Base-by-base conservation (phyloP, 2,797 vertebrate genomes). In the Tangara arthus region DNA sequence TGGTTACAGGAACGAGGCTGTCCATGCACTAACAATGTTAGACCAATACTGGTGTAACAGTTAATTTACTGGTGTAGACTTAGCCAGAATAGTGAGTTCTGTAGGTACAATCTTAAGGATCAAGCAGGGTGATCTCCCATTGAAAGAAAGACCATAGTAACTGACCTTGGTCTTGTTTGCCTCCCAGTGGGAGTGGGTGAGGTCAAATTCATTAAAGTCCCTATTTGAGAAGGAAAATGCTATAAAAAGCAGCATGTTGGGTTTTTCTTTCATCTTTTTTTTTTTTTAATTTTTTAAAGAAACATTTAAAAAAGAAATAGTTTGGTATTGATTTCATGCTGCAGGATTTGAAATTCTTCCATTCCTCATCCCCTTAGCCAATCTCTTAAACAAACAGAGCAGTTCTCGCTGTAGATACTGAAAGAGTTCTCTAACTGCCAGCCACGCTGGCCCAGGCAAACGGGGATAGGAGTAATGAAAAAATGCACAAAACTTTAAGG, bases 151-250 rank as follows among this genome's bases (percentile, higher is more conserved):
- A 72, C 32, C 30, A 55, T 12, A 14, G 27, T 49, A 87, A 78
- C 56, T 44, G 76, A 41, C 32, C 35, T 76, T 32, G 46, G 53
- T 93, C 68, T 75, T 88, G 4, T 65, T 93, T 79, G 20, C 14
- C 41, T 91, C 47, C 56, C 41, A 19, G 28, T 44, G 30, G 49
- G 39, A 79, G 15, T 56, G 30, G 42, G 20, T 61, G 56, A 94
- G 69, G 69, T 94, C 79, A 78, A 83, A 83, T 88, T 78, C 69
- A 78, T 86, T 86, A 30, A 64, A 77, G n/a, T 44, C 63, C 75
- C 12, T 32, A 23, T 82, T 70, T 82, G 41, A 83, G 65, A 88
- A 61, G 14, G n/a, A 57, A 94, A 91, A 87, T 60, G 11, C 5
- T 80, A 32, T 66, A 89, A 85, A 76, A 87, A 63, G 2, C 6